A percentile compares a stretch with the other conserved stretches of the same genome.
Conservation (phyloP, 2,797 vertebrate species). For the Mus minutoides region DNA sequence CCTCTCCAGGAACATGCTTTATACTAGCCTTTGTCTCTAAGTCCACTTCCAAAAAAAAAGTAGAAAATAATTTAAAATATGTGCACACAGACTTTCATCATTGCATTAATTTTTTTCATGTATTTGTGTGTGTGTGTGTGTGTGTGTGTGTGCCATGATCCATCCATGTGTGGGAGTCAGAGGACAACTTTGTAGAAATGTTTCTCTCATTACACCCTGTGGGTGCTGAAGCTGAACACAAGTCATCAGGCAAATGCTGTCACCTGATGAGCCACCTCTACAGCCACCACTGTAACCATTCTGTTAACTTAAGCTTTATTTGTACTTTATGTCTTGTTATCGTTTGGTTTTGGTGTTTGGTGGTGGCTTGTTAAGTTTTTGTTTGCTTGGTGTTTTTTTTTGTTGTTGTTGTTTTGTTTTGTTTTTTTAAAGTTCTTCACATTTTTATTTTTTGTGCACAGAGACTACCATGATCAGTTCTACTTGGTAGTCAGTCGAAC, state of each 20-base stretch:
- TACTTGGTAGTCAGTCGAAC: too few relatives aligned
- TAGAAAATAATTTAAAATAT: slow-evolving; percentile 42
- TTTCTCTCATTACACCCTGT: neutral
- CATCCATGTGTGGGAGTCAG: neutral
- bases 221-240: neutral
- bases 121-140: neutral
- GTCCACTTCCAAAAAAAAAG: slow-evolving; percentile 46
- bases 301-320: neutral
- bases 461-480: too few relatives aligned
- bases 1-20: neutral
- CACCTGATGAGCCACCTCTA: neutral
- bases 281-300: neutral
- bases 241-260: neutral
- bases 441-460: too few relatives aligned
- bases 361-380: neutral
- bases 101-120: neutral
- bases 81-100: slow-evolving; percentile 29
- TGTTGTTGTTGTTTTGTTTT: too few relatives aligned
- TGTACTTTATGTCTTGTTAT: neutral
- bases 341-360: neutral
- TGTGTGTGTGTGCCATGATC: neutral
- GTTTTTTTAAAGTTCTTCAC: too few relatives aligned
- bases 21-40: slow-evolving; percentile 26
- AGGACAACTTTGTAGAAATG: neutral
- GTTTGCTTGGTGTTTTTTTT: neutral